Percentiles rank a stretch among this genome's conserved stretches.
Conservation (phyloP, 2,888 invertebrate species). For the Heliconius ethilla region DNA sequence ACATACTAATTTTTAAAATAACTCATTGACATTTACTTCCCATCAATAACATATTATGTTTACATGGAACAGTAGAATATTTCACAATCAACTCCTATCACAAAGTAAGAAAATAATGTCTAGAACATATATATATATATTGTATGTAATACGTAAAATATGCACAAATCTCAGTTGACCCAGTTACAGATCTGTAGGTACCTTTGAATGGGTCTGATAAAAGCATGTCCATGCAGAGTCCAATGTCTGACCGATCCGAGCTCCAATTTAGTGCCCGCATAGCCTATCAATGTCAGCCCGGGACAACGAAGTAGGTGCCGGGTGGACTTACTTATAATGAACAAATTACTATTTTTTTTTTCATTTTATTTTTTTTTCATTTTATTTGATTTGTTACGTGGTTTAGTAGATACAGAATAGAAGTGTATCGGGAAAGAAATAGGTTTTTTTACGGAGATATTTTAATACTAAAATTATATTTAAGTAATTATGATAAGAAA, state of each 20-base stretch:
- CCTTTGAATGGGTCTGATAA: slow-evolving; percentile 74
- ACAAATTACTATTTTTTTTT: neutral
- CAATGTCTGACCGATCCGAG: slow-evolving; percentile 66
- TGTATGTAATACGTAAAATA: slow-evolving; percentile 40
- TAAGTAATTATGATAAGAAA: too few relatives aligned
- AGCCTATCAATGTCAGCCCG: slow-evolving; percentile 41
- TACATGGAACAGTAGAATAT: neutral
- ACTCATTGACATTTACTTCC: neutral
- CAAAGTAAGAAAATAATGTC: neutral
- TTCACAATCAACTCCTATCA: neutral
- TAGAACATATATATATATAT: neutral
- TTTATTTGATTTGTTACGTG: too few relatives aligned
- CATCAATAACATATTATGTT: neutral
- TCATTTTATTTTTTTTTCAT: too few relatives aligned
- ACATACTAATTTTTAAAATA: neutral
- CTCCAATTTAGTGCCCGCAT: slow-evolving; percentile 75
- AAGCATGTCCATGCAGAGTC: slow-evolving; percentile 75
- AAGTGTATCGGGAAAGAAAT: too few relatives aligned
- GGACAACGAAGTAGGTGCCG: slow-evolving; percentile 36
- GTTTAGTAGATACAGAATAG: too few relatives aligned
- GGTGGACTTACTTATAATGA: slow-evolving; percentile 25
- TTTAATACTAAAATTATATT: too few relatives aligned
- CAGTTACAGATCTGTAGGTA: slow-evolving; percentile 65
- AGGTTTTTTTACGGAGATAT: too few relatives aligned
- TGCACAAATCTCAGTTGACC: slow-evolving; percentile 71